phyloP scores from a whole-genome alignment of 1,140 invertebrate genomes.

The Pomacea maculata region DNA sequence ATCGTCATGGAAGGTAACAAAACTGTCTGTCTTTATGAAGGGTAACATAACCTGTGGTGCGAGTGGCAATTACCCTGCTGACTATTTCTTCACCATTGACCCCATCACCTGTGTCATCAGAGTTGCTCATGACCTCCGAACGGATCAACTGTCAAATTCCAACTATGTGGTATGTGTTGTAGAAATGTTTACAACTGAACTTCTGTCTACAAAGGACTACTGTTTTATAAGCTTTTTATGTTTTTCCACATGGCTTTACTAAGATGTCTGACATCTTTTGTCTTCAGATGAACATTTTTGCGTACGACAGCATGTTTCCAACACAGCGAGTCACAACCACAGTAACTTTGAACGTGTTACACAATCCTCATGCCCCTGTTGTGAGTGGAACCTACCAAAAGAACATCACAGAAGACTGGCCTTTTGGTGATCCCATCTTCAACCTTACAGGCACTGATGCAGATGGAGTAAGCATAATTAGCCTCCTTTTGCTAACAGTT shows the following conservation, averaged over 20 bases:
- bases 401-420: constrained; percentile 30
- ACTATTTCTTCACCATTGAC: constrained; percentile 45
- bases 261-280: neutral
- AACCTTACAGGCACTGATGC: constrained; percentile 43
- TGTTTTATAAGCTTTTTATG: neutral
- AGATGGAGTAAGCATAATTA: constrained; percentile 43
- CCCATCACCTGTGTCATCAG: constrained; percentile 28
- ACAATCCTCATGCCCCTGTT: constrained; percentile 75
- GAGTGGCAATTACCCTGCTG: constrained; percentile 40
- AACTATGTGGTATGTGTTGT: constrained; percentile 4
- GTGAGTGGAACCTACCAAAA: constrained; percentile 71
- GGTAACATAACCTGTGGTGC: constrained; percentile 36
- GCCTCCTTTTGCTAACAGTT: neutral
- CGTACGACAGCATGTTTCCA: constrained; percentile 87
- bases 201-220: neutral
- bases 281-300: constrained; percentile 76
- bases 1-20: no score
- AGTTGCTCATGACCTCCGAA: constrained; percentile 29
- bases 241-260: neutral
- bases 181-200: neutral
- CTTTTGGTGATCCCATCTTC: constrained; percentile 31
- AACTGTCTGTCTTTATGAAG: neutral
- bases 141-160: constrained; percentile 1
- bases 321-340: constrained; percentile 82
- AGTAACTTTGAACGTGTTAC: constrained; percentile 83